Evolutionary conservation across 1,140 invertebrate species (phyloP), one percentile per base, ranked within the genome.

Genomic region (Trichonephila clavipes): DNA sequence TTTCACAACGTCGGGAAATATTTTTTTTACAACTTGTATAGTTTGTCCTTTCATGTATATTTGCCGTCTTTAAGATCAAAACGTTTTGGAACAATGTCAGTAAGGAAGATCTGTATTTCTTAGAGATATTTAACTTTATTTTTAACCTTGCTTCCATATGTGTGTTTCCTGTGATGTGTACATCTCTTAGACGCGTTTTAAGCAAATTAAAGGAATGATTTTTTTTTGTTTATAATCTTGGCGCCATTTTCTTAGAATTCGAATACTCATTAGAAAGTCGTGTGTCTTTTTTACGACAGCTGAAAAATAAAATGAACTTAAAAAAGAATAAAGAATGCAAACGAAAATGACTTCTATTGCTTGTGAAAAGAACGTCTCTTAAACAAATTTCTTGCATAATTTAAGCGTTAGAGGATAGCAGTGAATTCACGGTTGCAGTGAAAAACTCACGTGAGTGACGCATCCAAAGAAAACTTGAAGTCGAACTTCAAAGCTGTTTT

Each of bases 301-400:
- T 62, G 64, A 88, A 88, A 34, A 88, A 66, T 34, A 64, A 64
- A 88, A 87, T 19, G 14, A 21, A 44, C 7, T 4, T 19, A 82
- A 82, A 18, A 51, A 40, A 51, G 40, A 83, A 83, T n/a, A 58
- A 83, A 83, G 82, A 83, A 58, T 19, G 7, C 44, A 21, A 14
- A n/a, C 21, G 28, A 59, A 83, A 59, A 83, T 83, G 61, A 88
- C 69, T 51, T 69, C 66, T 51, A 89, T 58, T 89, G 44, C 44
- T 72, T 77, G 59, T 69, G 64, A 72, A 87, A 66, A 77, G 64
- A 28, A 51, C 58, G 62, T 24, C 51, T 58, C n/a, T 89, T 89
- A 89, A 72, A 77, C 44, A 89, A 72, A 72, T 77, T 77, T 72
- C 85, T 28, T 87, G 61, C 85, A 89, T 69, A 89, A 89, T 89